Conservation (phyloP, 2,797 vertebrate species). For the Salmo trutta region DNA sequence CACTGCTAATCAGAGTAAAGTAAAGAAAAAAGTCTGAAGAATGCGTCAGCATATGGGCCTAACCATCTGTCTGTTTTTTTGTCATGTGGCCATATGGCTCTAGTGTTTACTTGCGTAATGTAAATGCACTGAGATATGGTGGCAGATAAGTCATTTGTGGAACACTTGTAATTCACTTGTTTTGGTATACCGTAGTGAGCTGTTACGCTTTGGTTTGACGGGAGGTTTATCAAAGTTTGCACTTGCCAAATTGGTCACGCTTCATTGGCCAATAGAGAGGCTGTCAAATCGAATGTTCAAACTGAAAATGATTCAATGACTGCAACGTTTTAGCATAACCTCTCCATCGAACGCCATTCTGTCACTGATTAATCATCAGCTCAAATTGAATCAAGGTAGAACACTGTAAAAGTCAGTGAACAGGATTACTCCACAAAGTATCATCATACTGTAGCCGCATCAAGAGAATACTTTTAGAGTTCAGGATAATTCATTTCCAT, state of each 20-base stretch:
- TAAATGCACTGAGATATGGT: neutral
- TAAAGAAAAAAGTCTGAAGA: slow-evolving; percentile 11
- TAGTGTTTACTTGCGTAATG: neutral
- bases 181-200: neutral
- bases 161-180: neutral
- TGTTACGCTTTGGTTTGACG: neutral
- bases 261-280: neutral
- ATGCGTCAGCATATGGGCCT: slow-evolving; percentile 64
- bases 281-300: neutral
- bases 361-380: neutral
- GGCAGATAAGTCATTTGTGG: neutral
- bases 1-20: neutral
- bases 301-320: neutral
- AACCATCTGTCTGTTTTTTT: slow-evolving; percentile 72
- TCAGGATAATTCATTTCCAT: too few relatives aligned
- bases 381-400: neutral
- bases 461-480: too few relatives aligned
- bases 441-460: too few relatives aligned
- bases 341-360: neutral
- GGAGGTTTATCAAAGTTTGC: neutral
- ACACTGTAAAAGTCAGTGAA: too few relatives aligned
- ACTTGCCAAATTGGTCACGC: neutral
- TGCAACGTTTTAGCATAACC: neutral
- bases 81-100: slow-evolving; percentile 71
- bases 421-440: too few relatives aligned